These are phyloP conservation scores for Scrobipalpa atriplicella DNA, from an alignment of 2,888 invertebrate genomes.

Conservation along the genomic window DNA sequence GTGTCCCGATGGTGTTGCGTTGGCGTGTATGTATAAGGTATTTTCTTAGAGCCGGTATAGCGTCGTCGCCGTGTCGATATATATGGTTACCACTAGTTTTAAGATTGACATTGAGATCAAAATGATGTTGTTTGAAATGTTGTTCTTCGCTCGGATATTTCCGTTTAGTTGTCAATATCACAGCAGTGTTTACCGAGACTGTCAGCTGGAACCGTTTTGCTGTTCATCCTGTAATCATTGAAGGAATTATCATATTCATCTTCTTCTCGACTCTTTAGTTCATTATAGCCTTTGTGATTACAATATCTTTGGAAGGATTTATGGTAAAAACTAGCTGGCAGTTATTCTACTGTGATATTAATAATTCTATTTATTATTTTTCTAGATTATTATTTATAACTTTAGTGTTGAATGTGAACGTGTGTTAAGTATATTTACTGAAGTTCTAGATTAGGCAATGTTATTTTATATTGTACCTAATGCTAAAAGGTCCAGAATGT, in stretches of 20 bases:
- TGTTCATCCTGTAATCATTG: conserved; percentile 25
- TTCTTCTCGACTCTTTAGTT: conserved; percentile 4
- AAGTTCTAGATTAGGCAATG: conserved; percentile 67
- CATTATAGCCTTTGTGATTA: conserved; percentile 28
- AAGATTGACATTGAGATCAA: conserved; percentile 66
- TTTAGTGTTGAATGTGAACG: conserved; percentile 66
- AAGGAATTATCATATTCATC: conserved; percentile 5
- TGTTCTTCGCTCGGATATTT: conserved; percentile 47
- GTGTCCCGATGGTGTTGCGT: conserved; percentile 13
- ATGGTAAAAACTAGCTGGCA: conserved; percentile 65
- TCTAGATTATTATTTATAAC: conserved; percentile 74
- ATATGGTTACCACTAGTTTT: conserved; percentile 78
- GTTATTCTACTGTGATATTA: conserved; percentile 81
- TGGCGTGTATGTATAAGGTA: conserved; percentile 39
- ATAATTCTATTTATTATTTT: conserved; percentile 78
- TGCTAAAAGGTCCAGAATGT: conserved; percentile 71
- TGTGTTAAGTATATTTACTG: conserved; percentile 64
- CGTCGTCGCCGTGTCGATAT: conserved; percentile 55
- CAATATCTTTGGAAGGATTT: conserved; percentile 27
- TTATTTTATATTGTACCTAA: conserved; percentile 67
- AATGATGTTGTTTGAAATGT: conserved; percentile 59
- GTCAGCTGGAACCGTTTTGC: conserved; percentile 54
- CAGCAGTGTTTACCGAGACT: conserved; percentile 72
- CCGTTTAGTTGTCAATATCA: conserved; percentile 75
- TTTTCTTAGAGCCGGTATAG: conserved; percentile 52